Base-by-base conservation (phyloP, 64 coral and sea anemone species). In the Cladopsammia gracilis region DNA sequence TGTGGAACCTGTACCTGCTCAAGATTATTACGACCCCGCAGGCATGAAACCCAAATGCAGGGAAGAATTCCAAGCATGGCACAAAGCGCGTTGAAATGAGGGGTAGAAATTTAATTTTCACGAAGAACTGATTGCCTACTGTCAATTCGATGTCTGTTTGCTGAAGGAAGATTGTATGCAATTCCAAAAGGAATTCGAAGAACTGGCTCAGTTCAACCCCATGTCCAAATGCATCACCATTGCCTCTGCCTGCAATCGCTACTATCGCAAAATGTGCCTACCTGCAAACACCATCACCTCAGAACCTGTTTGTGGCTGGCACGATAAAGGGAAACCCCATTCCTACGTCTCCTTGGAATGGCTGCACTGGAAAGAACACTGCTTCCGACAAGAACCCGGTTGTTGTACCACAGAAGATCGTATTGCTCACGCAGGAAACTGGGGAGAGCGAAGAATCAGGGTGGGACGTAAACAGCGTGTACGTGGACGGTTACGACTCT, bases 101-200 rank as follows among this genome's bases (percentile, higher is more conserved):
- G 6, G 42, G 6, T 62, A 73, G 6, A 15, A 61, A 46, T 94
- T 94, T 47, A 26, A 94, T 13, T 79, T 94, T 34, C 34, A 34
- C 34, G 34, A 89, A 64, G 86, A 89, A 34, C 12, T 94, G 4
- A 11, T 23, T 2, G 46, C 14, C 0, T 91, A 91, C 25, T 83
- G 89, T 20, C 0, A 71, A 10, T 60, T 54, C 0, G 90, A 92
- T 18, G 90, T 92, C 10, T 15, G 83, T 4, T 15, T 92, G 10
- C 48, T 95, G 6, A 62, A 61, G 3, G 7, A 24, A 3, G 74
- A 67, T 3, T 73, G 64, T 18, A 4, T 75, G 0, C 2, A 6
- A 6, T 89, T 85, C 19, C 26, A 34, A 4, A 6, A 51, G 0
- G 16, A 25, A 12, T 62, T 90, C 3, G 7, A 49, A 1, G 58